A percentile compares a stretch with the other conserved stretches of the same genome.
phyloP scores from a whole-genome alignment of 2,797 vertebrate species.

The Acanthurus lineatus region DNA sequence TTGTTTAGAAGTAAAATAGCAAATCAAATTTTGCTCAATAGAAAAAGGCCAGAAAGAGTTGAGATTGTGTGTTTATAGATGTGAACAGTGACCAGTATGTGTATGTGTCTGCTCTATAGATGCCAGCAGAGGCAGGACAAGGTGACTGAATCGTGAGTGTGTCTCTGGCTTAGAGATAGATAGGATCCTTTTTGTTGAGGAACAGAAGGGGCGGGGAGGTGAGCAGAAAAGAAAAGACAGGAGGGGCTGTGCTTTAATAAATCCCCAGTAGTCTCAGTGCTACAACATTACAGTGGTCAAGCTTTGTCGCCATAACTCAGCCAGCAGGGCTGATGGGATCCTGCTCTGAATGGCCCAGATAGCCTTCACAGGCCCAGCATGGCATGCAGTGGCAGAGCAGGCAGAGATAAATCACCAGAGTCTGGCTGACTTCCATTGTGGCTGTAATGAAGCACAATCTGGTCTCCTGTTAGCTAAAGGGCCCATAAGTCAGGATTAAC shows the following conservation, averaged over 20 bases:
- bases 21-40: background rate
- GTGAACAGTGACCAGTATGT: conserved; percentile 3
- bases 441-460: conserved; percentile 50
- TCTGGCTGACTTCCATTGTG: conserved; percentile 42
- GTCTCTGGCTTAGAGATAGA: conserved; percentile 55
- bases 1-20: too few relatives aligned
- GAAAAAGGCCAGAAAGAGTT: background rate
- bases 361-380: conserved; percentile 77
- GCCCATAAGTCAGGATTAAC: conserved; percentile 37
- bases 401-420: conserved; percentile 73
- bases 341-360: conserved; percentile 77
- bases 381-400: conserved; percentile 47
- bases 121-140: conserved; percentile 30
- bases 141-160: conserved; percentile 67
- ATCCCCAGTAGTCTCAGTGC: conserved; percentile 75
- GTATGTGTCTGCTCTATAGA: conserved; percentile 15
- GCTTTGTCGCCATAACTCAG: conserved; percentile 79
- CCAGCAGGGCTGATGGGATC: conserved; percentile 77
- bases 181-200: conserved; percentile 52
- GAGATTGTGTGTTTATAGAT: conserved; percentile 1
- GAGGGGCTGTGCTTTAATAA: conserved; percentile 71
- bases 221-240: conserved; percentile 65
- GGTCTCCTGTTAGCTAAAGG: conserved; percentile 26
- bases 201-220: conserved; percentile 47
- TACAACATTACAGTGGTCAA: conserved; percentile 75